Conservation (phyloP, 2,113 vertebrate species). For the Zeus faber region DNA sequence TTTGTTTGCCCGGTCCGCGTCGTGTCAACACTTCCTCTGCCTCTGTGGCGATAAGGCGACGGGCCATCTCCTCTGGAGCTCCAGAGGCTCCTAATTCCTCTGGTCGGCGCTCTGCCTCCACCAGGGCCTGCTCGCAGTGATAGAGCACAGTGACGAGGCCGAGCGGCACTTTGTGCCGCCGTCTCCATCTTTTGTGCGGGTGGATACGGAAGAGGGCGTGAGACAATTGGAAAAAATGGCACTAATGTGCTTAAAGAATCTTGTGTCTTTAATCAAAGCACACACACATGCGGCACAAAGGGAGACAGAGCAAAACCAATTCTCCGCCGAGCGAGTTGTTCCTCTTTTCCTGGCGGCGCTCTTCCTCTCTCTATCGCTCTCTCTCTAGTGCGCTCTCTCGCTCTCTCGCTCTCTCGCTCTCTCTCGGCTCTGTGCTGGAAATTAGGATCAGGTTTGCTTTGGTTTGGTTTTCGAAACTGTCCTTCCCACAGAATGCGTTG, state of each 20-base stretch:
- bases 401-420: constrained; percentile 42
- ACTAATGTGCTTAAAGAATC: constrained; percentile 80
- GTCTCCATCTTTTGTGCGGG: constrained; percentile 73
- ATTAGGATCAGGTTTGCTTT: constrained; percentile 60
- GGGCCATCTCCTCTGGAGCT: constrained; percentile 28
- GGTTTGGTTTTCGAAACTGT: constrained; percentile 44
- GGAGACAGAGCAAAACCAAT: constrained; percentile 69
- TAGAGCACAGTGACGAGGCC: constrained; percentile 60
- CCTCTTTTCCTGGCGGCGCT: too few relatives aligned
- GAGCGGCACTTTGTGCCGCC: constrained; percentile 60
- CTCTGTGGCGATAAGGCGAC: constrained; percentile 53
- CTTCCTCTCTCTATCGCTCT: too few relatives aligned
- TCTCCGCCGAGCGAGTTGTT: too few relatives aligned
- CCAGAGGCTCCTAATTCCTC: constrained; percentile 58
- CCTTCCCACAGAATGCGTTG: constrained; percentile 53
- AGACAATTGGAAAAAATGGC: constrained; percentile 81
- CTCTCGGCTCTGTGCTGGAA: constrained; percentile 48
- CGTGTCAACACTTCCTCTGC: too few relatives aligned
- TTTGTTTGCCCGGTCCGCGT: constrained; percentile 38
- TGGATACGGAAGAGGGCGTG: constrained; percentile 75
- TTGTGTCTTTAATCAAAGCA: constrained; percentile 80
- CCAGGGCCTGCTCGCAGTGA: constrained; percentile 63
- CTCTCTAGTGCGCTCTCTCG: constrained; percentile 58
- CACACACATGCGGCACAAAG: constrained; percentile 79
- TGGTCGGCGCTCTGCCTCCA: constrained; percentile 54